Conservation (phyloP, 2,113 vertebrate species). For the Tetrao urogallus region DNA sequence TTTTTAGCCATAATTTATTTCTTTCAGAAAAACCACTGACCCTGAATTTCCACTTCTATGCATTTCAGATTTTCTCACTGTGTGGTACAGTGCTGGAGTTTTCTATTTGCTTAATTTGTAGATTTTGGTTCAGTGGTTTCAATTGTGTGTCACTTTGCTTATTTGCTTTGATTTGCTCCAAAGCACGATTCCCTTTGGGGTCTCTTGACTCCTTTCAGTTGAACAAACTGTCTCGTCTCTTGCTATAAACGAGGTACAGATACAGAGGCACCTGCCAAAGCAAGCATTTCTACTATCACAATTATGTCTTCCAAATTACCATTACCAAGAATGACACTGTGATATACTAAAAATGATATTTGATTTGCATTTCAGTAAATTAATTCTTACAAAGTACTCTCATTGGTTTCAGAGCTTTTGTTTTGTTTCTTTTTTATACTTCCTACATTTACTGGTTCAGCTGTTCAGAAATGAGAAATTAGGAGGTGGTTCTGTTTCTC, state of each 20-base stretch:
- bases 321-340: neutral
- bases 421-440: neutral
- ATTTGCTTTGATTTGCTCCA: conserved; percentile 28
- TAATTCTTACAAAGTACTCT: neutral
- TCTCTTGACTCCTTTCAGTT: neutral
- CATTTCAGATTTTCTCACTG: neutral
- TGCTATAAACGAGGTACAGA: neutral
- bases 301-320: neutral
- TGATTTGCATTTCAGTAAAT: neutral
- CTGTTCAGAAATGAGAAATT: neutral
- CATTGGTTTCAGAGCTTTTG: neutral
- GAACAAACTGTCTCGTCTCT: neutral
- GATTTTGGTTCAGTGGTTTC: neutral
- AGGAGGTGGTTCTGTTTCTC: neutral
- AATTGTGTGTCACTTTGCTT: neutral
- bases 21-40: neutral
- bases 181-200: neutral
- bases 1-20: neutral
- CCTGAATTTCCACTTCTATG: neutral
- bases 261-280: neutral
- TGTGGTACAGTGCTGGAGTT: neutral
- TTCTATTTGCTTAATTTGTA: neutral
- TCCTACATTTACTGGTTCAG: neutral
- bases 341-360: neutral
- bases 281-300: neutral